Evolutionary conservation across 2,888 invertebrate species (phyloP).

Genomic region (Sinotaia quadrata): DNA sequence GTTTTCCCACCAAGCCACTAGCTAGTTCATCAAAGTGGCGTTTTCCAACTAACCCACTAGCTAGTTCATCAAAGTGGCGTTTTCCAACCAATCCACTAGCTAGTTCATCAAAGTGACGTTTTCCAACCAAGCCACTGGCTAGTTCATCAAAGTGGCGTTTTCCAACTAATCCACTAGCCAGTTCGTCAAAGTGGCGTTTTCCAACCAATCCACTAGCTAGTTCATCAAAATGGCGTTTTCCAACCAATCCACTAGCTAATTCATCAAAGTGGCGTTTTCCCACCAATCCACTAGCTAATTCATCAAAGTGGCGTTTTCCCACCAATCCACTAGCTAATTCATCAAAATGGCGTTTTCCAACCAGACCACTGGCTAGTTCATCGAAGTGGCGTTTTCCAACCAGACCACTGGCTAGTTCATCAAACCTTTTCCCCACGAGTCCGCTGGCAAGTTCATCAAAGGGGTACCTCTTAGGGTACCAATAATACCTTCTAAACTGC

Average conservation of each 20-base stretch:
- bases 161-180: conserved; percentile 31
- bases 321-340: conserved; percentile 28
- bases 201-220: conserved; percentile 33
- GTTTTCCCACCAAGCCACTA: no score
- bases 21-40: no score
- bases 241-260: conserved; percentile 25
- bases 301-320: conserved; percentile 36
- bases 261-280: conserved; percentile 31
- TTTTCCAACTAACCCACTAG: no score
- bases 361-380: conserved; percentile 28
- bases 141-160: conserved; percentile 24
- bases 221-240: conserved; percentile 34
- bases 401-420: conserved; percentile 20
- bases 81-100: no score
- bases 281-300: conserved; percentile 27
- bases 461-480: conserved; percentile 19
- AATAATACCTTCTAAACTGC: background rate
- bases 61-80: no score
- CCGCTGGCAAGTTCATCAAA: conserved; percentile 39
- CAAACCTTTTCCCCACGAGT: conserved; percentile 34
- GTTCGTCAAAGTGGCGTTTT: conserved; percentile 27
- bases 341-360: conserved; percentile 32
- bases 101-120: no score
- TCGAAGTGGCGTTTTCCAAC: conserved; percentile 22
- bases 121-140: no score